Percentiles rank a stretch among this genome's conserved stretches.
Conservation (phyloP, 2,113 vertebrate species). For the Laticauda colubrina region DNA sequence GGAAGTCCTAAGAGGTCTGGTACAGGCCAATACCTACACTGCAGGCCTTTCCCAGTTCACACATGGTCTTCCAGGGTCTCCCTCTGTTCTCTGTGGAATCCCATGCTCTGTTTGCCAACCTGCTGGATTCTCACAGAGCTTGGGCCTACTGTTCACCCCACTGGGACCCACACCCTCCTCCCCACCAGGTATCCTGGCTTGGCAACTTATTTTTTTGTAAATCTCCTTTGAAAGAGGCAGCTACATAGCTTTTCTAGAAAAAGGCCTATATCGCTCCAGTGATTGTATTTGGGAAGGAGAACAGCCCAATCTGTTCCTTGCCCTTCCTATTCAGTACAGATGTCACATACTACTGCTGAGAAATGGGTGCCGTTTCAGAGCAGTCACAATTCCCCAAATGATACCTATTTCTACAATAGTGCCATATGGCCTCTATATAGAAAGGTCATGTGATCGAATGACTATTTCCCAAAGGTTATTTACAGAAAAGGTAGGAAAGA, state of each 20-base stretch:
- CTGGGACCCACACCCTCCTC: not conserved
- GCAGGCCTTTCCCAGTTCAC: not conserved
- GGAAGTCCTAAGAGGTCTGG: no score
- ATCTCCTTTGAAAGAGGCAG: not conserved
- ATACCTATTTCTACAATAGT: not conserved
- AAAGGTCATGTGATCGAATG: not conserved
- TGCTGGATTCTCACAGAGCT: not conserved
- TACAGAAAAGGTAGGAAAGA: not conserved
- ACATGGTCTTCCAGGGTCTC: not conserved
- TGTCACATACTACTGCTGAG: not conserved
- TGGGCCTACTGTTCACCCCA: not conserved
- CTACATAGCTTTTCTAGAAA: not conserved
- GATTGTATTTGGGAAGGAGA: not conserved
- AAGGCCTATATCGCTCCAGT: not conserved
- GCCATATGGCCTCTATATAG: not conserved
- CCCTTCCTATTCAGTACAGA: not conserved
- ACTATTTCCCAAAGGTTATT: not conserved
- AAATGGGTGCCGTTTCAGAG: not conserved
- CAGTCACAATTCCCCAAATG: not conserved
- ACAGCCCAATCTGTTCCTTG: not conserved
- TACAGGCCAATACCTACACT: not conserved
- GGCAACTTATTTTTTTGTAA: not conserved
- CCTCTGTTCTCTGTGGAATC: not conserved
- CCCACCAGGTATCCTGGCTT: not conserved
- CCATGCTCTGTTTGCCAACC: not conserved